Evolutionary conservation across 2,888 invertebrate genomes (phyloP), one percentile per base, ranked within the genome.

Genomic region (Stenodera caucasica): DNA sequence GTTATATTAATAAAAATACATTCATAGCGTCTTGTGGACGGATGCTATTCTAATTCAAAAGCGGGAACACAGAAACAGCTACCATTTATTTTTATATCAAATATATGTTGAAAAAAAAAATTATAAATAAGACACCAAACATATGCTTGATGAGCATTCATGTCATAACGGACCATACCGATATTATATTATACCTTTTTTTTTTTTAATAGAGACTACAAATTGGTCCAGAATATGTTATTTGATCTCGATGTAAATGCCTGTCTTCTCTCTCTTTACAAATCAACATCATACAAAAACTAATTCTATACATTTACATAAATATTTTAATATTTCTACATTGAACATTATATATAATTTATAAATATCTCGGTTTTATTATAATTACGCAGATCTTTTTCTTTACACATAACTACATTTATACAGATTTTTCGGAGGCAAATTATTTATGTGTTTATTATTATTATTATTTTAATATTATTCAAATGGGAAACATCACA

Each of bases 291-390:
- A 72, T 73, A 73, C 70, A 76, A 75, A 76, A 75, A 77, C 72
- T 74, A 74, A 72, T 62, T 71, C 74, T 75, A 76, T 74, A 76
- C 75, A 77, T 69, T 73, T 74, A 75, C 65, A 70, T 74, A 76
- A 67, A 75, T 75, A 76, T 67, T 69, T 53, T 15, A 66, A 71
- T 74, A 72, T 70, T 67, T 70, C 72, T 74, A 75, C 70, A 67
- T 68, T 72, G 70, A 71, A 72, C 71, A 72, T 68, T 70, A 63
- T 60, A 65, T 63, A 58, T 60, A 55, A 40, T 57, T 66, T 70
- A 70, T 69, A 70, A 70, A 70, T 71, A 69, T 71, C 66, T 67
- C 40, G 23, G 45, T 45, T 45, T 59, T 64, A 69, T 67, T 66
- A 64, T 68, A 63, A 61, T 63, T 63, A 67, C 58, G 63, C 67